These are phyloP conservation scores for Pomacea maculata DNA, from an alignment of 1,140 invertebrate species.

Conservation along the genomic window DNA sequence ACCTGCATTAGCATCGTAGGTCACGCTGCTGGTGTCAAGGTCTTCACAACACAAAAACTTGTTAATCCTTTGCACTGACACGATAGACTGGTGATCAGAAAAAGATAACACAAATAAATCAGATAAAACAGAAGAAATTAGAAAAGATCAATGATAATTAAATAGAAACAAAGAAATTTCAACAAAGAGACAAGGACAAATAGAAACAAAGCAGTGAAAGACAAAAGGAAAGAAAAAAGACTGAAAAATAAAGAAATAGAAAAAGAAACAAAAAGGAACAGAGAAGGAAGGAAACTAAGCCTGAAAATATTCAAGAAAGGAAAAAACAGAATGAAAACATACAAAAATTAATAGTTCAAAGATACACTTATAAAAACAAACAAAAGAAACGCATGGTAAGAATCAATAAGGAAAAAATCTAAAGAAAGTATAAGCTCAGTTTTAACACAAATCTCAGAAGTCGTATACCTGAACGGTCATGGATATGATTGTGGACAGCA, in stretches of 20 bases:
- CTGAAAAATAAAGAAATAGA: too few relatives aligned
- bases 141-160: too few relatives aligned
- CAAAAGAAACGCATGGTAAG: too few relatives aligned
- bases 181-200: too few relatives aligned
- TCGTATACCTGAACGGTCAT: conserved; percentile 27
- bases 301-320: background rate
- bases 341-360: too few relatives aligned
- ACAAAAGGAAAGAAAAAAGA: too few relatives aligned
- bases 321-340: background rate
- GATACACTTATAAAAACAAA: too few relatives aligned
- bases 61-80: conserved; percentile 55
- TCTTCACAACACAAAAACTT: conserved; percentile 53
- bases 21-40: conserved; percentile 47
- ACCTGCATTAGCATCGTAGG: conserved; percentile 22
- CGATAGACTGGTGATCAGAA: conserved; percentile 41
- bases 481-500: conserved; percentile 61
- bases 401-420: background rate
- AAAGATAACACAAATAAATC: too few relatives aligned
- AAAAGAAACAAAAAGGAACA: background rate
- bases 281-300: conserved; percentile 2
- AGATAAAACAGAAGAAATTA: too few relatives aligned
- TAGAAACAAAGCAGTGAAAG: too few relatives aligned
- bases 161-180: too few relatives aligned
- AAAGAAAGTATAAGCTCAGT: conserved; percentile 9
- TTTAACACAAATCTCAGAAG: background rate